Conservation (phyloP, 2,888 invertebrate species). For the Acleris cristana region DNA sequence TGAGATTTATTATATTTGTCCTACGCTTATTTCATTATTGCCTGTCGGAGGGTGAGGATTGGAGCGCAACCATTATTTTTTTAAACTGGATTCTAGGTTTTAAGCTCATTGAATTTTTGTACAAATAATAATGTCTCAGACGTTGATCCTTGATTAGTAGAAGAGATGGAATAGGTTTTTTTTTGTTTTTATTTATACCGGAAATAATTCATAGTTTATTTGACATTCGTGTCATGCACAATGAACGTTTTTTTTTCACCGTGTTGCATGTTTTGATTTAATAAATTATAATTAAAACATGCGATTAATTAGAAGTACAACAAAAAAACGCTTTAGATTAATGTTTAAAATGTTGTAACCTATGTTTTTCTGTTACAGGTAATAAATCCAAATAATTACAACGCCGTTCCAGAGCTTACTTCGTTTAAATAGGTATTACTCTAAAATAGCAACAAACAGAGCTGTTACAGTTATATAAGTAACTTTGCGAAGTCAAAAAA, state of each 20-base stretch:
- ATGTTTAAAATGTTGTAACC: neutral
- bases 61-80: slow-evolving; percentile 51
- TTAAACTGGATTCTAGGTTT: slow-evolving; percentile 32
- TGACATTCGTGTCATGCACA: no score
- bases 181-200: neutral
- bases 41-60: slow-evolving; percentile 57
- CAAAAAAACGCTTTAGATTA: neutral
- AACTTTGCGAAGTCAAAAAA: slow-evolving; percentile 43
- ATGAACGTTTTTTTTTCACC: no score
- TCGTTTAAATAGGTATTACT: neutral
- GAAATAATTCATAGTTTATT: no score
- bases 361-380: slow-evolving; percentile 56
- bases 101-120: slow-evolving; percentile 2
- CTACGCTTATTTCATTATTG: slow-evolving; percentile 82
- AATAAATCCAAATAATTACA: slow-evolving; percentile 37
- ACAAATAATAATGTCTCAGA: neutral
- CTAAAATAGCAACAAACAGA: neutral
- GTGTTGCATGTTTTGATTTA: neutral
- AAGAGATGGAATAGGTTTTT: no score
- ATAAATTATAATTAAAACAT: slow-evolving; percentile 1
- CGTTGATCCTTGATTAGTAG: no score
- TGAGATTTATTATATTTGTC: slow-evolving; percentile 84
- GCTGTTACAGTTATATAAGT: slow-evolving; percentile 7
- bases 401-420: neutral
- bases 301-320: neutral